Base-by-base conservation (phyloP, 2,888 invertebrate genomes). In the Dicranocentrus wangi region DNA sequence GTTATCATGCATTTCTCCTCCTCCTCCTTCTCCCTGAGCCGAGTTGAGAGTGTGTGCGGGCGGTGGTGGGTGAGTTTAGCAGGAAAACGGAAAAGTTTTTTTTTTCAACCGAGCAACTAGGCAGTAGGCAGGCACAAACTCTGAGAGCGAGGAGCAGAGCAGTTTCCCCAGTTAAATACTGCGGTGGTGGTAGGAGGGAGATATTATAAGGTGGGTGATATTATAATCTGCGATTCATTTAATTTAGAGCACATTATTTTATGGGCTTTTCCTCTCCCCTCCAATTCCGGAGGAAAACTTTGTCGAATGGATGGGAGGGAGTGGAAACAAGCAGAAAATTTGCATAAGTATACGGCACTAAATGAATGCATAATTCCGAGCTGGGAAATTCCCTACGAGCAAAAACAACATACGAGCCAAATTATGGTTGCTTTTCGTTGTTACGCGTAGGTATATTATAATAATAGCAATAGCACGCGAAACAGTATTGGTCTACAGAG, bases 1-100 rank as follows among this genome's bases (percentile, higher is more conserved):
- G 7, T 39, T 70, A 42, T 25, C 27, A 71, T 69, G 71, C 63
- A 61, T 65, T 43, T 10, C 66, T 53, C 28, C 28, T 32, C 25
- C 19, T 28, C 66, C 25, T 51, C 27, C 66, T 65, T 65, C 23
- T 43, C 23, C n/a, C n/a, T n/a, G n/a, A n/a, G n/a, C n/a, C n/a
- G n/a, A n/a, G n/a, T n/a, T n/a, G n/a, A n/a, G 3, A 47, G 47
- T 47, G 19, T 55, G 21, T 19, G 23, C 10, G 55, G 21, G 21
- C 23, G 55, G 21, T 7, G 19, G 19, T 8, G 51, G 15, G 51
- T 10, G 51, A 51, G 51, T 51, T 51, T 17, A 32, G 10, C 32
- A 10, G 32, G 32, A 32, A 32, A 32, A n/a, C n/a, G n/a, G n/a
- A n/a, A 10, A 32, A 32, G 32, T 32, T 32, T 32, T 10, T 32